These are phyloP conservation scores for Ataeniobius toweri DNA, from an alignment of 2,797 vertebrate genomes.

Conservation along the genomic window DNA sequence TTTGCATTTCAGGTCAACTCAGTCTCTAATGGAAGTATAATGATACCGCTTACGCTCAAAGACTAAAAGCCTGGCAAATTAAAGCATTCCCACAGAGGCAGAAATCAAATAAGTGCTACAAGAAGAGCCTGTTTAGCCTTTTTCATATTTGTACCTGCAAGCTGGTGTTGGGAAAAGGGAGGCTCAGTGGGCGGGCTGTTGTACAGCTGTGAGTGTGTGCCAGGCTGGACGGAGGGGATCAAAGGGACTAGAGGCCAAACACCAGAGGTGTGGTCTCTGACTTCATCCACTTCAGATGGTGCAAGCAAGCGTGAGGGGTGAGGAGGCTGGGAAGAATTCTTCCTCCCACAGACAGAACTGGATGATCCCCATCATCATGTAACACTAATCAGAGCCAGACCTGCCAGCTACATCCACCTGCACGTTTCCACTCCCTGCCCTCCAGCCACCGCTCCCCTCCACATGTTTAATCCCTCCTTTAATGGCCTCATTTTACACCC, in stretches of 20 bases:
- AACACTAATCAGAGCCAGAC: conserved; percentile 87
- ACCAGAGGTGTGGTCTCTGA: conserved; percentile 91
- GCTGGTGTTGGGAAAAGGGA: conserved; percentile 39
- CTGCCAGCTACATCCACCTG: conserved; percentile 60
- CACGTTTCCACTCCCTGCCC: conserved; percentile 60
- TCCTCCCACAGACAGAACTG: conserved; percentile 53
- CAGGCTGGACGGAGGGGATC: conserved; percentile 83
- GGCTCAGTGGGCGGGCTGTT: conserved; percentile 67
- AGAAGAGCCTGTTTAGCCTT: conserved; percentile 55
- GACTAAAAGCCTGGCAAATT: conserved; percentile 73
- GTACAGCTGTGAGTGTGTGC: conserved; percentile 67
- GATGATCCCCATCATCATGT: conserved; percentile 57
- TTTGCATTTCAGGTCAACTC: conserved; percentile 77
- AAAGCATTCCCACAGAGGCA: conserved; percentile 61
- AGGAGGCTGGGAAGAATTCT: conserved; percentile 64
- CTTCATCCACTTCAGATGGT: conserved; percentile 94
- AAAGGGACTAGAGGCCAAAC: conserved; percentile 87
- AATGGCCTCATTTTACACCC: conserved; percentile 69
- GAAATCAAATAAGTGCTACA: conserved; percentile 63
- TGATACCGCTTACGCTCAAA: conserved; percentile 63
- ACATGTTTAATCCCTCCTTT: conserved; percentile 67
- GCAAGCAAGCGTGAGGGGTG: conserved; percentile 41
- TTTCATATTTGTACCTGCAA: conserved; percentile 62
- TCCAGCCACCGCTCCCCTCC: conserved; percentile 15
- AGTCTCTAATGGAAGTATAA: conserved; percentile 78